Evolutionary conservation across 2,888 invertebrate genomes (phyloP).

Genomic region (Drosophila macrospina): DNA sequence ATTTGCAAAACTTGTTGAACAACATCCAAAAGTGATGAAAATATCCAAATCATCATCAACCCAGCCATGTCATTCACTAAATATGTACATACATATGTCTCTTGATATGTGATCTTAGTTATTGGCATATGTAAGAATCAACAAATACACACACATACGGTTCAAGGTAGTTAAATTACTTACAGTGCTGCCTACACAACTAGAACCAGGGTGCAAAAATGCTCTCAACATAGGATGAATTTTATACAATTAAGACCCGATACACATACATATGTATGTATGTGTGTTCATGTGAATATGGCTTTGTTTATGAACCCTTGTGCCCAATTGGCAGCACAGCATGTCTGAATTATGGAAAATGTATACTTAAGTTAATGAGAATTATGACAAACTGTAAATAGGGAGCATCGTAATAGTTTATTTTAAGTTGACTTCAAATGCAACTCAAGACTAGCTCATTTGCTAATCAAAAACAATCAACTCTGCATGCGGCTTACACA

Average conservation of each 20-base stretch:
- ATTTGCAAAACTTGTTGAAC: slow-evolving; percentile 38
- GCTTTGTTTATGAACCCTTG: slow-evolving; percentile 5
- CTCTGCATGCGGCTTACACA: background rate
- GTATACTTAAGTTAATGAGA: background rate
- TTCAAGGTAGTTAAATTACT: background rate
- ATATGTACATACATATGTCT: slow-evolving; percentile 4
- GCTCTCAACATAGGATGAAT: background rate
- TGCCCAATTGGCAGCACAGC: slow-evolving; percentile 7
- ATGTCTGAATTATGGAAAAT: background rate
- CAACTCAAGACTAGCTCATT: slow-evolving; percentile 3
- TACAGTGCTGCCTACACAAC: background rate
- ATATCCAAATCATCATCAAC: slow-evolving; percentile 24
- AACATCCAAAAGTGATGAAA: slow-evolving; percentile 36
- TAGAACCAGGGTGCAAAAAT: slow-evolving; percentile 2
- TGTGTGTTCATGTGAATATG: background rate
- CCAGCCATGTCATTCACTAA: slow-evolving; percentile 17
- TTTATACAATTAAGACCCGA: background rate
- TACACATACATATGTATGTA: background rate
- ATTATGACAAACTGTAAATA: slow-evolving; percentile 4
- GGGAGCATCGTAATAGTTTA: slow-evolving; percentile 1
- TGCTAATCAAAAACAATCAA: slow-evolving; percentile 13
- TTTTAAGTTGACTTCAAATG: background rate
- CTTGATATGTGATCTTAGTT: slow-evolving; percentile 6
- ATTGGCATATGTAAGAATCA: background rate
- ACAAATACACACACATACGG: background rate